Base-by-base conservation (phyloP, 1,140 invertebrate genomes). In the Lepidurus couesii region DNA sequence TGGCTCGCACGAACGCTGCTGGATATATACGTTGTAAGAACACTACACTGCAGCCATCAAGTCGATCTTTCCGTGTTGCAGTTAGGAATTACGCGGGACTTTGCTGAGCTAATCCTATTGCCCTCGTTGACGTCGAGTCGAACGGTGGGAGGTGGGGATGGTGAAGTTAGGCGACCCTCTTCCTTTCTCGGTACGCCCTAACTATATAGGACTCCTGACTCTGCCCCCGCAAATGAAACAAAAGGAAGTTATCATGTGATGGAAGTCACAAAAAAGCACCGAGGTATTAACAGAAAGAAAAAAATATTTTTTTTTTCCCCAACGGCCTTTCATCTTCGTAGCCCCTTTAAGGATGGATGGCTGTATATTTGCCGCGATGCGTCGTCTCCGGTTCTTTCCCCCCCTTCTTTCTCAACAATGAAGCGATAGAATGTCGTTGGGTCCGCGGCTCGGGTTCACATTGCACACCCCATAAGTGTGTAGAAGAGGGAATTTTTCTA, bases 41-140 rank as follows among this genome's bases (percentile, higher is more conserved):
- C 53, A 13, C 53, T 21, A n/a, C 16, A 65, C 53, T 65, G 53
- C 53, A 65, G 53, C 53, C 53, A 65, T 65, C 53, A 65, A 65
- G 53, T 65, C 53, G 53, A 65, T 65, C 45, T 47, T 47, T 47
- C 53, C 53, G 53, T 65, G 53, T 65, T 65, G 21, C 53, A 65
- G 53, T 65, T 65, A 65, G 53, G 53, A 65, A 65, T 9, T 65
- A 65, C 53, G 53, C 53, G 53, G 53, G 21, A 34, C 34, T 21
- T 65, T 16, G 53, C 53, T 65, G 53, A 65, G 53, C 21, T 65
- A 65, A 65, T 65, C 53, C 53, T 65, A 65, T 65, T 65, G 53
- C 53, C 8, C 9, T 34, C 53, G 53, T 65, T 21, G 53, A 65
- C 53, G 21, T 65, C 16, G 21, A 65, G 53, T 65, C 53, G 16